Evolutionary conservation across 2,113 vertebrate genomes (phyloP).

Genomic region (Antigone vipio): DNA sequence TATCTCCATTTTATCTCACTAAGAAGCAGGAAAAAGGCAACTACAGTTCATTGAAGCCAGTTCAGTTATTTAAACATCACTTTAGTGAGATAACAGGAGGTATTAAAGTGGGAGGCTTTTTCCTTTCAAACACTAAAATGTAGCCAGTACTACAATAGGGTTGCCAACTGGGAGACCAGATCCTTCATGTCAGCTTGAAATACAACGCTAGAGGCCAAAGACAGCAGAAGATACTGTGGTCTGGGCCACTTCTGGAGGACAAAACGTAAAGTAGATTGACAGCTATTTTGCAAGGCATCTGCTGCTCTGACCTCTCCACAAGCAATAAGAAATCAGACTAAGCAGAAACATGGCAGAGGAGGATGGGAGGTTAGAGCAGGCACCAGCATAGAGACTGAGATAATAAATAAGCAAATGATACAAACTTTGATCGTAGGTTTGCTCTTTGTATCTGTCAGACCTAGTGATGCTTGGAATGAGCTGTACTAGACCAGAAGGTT

Average conservation of each 20-base stretch:
- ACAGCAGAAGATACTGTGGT: neutral
- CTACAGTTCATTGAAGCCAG: conserved; percentile 77
- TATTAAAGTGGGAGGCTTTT: conserved; percentile 68
- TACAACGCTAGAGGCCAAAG: conserved; percentile 31
- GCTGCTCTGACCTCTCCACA: neutral
- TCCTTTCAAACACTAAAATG: conserved; percentile 37
- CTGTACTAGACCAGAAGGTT: neutral
- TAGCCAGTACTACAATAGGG: conserved; percentile 31
- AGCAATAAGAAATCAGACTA: neutral
- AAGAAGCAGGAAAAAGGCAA: conserved; percentile 77
- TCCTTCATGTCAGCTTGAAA: conserved; percentile 38
- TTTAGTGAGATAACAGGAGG: conserved; percentile 74
- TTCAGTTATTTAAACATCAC: conserved; percentile 79
- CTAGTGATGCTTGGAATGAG: neutral
- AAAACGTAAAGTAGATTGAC: neutral
- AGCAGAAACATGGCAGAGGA: neutral
- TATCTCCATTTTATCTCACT: conserved; percentile 82
- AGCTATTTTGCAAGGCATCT: conserved; percentile 17
- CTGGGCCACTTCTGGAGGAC: conserved; percentile 14
- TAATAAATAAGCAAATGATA: neutral
- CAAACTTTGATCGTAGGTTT: neutral
- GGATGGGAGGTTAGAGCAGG: neutral
- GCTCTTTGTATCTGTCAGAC: neutral
- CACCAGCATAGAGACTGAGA: neutral
- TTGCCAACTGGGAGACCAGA: neutral